Conservation (phyloP, 2,113 vertebrate species). For the Oreotrochilus melanogaster region DNA sequence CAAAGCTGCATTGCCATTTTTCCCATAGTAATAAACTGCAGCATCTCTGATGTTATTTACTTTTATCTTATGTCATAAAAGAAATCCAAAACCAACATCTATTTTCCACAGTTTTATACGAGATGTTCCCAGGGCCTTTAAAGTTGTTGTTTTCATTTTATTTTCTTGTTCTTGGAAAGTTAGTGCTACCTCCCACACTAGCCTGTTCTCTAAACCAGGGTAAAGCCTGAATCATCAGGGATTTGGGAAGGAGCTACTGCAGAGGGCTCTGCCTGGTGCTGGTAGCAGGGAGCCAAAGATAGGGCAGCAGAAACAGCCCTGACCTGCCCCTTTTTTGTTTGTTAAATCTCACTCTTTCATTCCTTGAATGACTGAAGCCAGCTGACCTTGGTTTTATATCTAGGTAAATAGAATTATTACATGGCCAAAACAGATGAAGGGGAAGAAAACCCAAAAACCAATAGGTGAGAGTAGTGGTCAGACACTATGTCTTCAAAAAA, state of each 20-base stretch:
- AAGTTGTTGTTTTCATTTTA: background rate
- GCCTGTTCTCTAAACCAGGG: background rate
- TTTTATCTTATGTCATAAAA: background rate
- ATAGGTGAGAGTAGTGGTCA: background rate
- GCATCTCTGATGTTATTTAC: background rate
- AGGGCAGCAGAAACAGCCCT: background rate
- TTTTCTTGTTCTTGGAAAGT: background rate
- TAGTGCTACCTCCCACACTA: fast-evolving
- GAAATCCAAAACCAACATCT: background rate
- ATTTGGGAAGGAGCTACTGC: fast-evolving
- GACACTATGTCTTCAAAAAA: background rate
- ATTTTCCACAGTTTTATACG: background rate
- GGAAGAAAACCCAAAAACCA: background rate
- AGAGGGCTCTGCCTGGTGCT: background rate
- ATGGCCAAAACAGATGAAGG: background rate
- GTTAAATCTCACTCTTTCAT: background rate
- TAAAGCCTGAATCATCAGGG: background rate
- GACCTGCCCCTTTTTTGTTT: too few species aligned
- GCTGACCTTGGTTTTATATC: background rate
- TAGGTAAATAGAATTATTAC: background rate
- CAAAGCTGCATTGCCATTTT: background rate
- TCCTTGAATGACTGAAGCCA: background rate
- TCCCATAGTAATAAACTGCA: background rate
- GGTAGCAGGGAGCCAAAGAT: fast-evolving
- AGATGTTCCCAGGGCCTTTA: background rate